Base-by-base conservation (phyloP, 2,888 invertebrate species). In the Ophioninae sp. region DNA sequence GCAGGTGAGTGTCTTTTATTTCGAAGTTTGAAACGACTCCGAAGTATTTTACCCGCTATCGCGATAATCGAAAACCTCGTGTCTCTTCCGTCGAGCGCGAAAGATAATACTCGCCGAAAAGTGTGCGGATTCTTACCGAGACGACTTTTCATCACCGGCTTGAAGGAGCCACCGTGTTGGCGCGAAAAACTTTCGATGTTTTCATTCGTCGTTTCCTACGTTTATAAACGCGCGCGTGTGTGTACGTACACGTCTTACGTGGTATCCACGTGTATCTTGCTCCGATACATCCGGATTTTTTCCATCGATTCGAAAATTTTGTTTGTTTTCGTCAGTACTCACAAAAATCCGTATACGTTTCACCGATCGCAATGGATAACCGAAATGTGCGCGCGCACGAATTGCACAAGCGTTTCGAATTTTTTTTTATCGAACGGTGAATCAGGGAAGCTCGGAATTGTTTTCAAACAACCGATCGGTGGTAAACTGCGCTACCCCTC, bases 1-100 rank as follows among this genome's bases (percentile, higher is more conserved):
- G 92, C 99, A 99, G 97, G 99, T 99, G 94, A 93, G 93, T 90
- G 83, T 80, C 81, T 76, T 67, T 65, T 70, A 57, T 72, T 81
- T 7, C 30, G 30, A 44, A 21, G 13, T 62, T 56, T 56, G n/a
- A 13, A n/a, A 56, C 56, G 8, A 5, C 64, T 57, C 7, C 65
- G 39, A 59, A 41, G n/a, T 65, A 6, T 56, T 41, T 13, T 0
- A 50, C 62, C 20, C n/a, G 17, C n/a, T 20, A 17, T 37, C 41
- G 37, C 56, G 21, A n/a, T n/a, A 0, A n/a, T n/a, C 0, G 17
- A 62, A 21, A 30, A 17, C 0, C 30, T 1, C 10, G 5, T 62
- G 30, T n/a, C n/a, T 74, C 50, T 44, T 50, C 21, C 17, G 50
- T 13, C 7, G 17, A 50, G 17, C 7, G 20, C 56, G 20, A 5